Percentiles rank a stretch among this genome's conserved stretches.
Conservation (phyloP, 2,888 invertebrate genomes). For the Druceiella hillmani region DNA sequence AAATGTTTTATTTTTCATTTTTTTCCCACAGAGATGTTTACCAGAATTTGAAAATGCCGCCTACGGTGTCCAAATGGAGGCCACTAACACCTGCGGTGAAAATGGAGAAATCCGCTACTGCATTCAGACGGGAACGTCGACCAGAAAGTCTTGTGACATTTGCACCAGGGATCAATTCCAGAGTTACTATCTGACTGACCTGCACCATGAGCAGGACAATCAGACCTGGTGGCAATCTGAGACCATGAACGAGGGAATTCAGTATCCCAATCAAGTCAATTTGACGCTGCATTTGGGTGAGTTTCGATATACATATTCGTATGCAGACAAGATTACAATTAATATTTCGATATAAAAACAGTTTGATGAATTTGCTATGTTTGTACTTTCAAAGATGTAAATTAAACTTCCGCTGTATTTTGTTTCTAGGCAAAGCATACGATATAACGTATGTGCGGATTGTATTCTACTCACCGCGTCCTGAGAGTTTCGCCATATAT, state of each 20-base stretch:
- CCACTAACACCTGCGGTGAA: conserved; percentile 94
- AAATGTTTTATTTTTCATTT: no score
- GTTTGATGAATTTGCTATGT: no score
- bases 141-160: conserved; percentile 72
- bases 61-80: conserved; percentile 81
- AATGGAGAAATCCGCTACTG: conserved; percentile 77
- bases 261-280: conserved; percentile 89
- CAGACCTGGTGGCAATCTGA: conserved; percentile 98
- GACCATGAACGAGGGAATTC: conserved; percentile 92
- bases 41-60: conserved; percentile 97
- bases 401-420: neutral
- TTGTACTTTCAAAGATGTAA: neutral
- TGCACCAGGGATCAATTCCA: conserved; percentile 60
- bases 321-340: no score
- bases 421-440: conserved; percentile 80
- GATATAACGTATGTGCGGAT: conserved; percentile 96
- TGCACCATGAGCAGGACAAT: conserved; percentile 86
- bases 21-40: conserved; percentile 71
- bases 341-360: no score
- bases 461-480: conserved; percentile 91
- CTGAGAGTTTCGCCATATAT: conserved; percentile 96
- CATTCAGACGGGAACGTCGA: conserved; percentile 80
- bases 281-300: conserved; percentile 82
- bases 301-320: no score
- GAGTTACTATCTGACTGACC: conserved; percentile 76